These are phyloP conservation scores for Pterobdella sp. DNA, from an alignment of 2,888 invertebrate species.

Conservation along the genomic window DNA sequence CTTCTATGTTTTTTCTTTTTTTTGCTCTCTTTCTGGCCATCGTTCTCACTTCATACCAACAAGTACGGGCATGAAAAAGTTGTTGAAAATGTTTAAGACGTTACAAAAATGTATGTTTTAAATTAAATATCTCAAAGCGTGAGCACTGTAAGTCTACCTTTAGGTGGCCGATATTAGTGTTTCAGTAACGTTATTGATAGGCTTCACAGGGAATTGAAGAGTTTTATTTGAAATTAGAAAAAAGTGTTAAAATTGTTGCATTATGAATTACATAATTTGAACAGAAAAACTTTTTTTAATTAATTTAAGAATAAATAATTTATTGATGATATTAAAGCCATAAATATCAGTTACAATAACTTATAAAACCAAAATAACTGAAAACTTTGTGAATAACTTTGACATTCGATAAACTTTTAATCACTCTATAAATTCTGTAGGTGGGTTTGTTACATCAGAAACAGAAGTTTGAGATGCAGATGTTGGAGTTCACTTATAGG, in stretches of 20 bases:
- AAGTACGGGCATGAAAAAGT: not conserved
- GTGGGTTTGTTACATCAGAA: conserved; percentile 24
- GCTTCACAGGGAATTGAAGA: too few species aligned
- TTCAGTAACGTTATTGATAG: too few species aligned
- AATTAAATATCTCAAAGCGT: too few species aligned
- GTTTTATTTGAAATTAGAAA: not conserved
- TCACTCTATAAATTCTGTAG: not conserved
- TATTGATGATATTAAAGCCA: not conserved
- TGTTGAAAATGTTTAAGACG: too few species aligned
- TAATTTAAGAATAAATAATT: not conserved
- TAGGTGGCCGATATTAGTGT: too few species aligned
- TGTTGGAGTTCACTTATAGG: conserved; percentile 26
- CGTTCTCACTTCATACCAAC: conserved; percentile 19
- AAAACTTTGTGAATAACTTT: too few species aligned
- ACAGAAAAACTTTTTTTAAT: not conserved
- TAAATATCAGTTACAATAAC: not conserved
- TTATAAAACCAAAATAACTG: too few species aligned
- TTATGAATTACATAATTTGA: too few species aligned
- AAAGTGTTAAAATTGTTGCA: not conserved
- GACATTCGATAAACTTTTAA: not conserved
- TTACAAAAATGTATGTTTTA: too few species aligned
- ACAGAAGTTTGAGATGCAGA: conserved; percentile 29
- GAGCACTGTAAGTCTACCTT: too few species aligned
- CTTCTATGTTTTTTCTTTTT: conserved; percentile 21
- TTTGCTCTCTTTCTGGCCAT: conserved; percentile 25